Percentiles rank a stretch among this genome's conserved stretches.
phyloP scores from a whole-genome alignment of 2,888 invertebrate genomes.

The Agrenia bidenticulata region DNA sequence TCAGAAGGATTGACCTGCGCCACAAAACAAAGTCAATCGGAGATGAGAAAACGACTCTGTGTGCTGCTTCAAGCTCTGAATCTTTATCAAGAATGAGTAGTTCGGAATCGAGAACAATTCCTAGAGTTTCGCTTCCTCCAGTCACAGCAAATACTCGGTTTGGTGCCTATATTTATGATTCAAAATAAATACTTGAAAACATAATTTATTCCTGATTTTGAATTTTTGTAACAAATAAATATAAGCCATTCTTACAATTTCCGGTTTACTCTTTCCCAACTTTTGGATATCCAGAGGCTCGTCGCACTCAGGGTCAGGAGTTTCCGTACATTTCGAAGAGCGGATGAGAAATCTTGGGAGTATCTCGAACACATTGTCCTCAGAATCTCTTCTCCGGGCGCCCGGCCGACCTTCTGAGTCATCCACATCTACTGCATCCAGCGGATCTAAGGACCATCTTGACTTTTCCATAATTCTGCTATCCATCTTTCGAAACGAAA shows the following conservation, averaged over 20 bases:
- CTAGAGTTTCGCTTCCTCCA: slow-evolving; percentile 28
- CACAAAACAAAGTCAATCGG: slow-evolving; percentile 48
- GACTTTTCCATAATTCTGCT: too few species aligned
- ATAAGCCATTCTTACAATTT: neutral
- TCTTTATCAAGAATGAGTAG: slow-evolving; percentile 37
- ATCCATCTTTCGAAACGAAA: too few species aligned
- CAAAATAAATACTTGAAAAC: too few species aligned
- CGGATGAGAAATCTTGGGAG: slow-evolving; percentile 24
- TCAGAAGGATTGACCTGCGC: slow-evolving; percentile 43
- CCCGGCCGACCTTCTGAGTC: slow-evolving; percentile 26
- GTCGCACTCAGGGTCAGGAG: neutral
- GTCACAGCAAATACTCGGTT: slow-evolving; percentile 17
- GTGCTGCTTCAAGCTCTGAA: slow-evolving; percentile 16
- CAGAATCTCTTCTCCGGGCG: slow-evolving; percentile 18
- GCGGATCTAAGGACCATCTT: slow-evolving; percentile 11
- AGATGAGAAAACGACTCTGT: slow-evolving; percentile 27
- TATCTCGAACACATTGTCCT: slow-evolving; percentile 39
- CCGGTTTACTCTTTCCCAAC: too few species aligned
- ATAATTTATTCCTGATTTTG: too few species aligned
- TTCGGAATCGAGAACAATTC: slow-evolving; percentile 30
- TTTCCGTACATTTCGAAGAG: too few species aligned
- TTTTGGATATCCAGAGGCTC: neutral
- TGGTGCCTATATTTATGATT: neutral
- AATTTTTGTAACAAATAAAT: neutral
- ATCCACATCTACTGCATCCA: slow-evolving; percentile 24